Conservation (phyloP, 2,113 vertebrate genomes). For the Oenanthe oenanthe region DNA sequence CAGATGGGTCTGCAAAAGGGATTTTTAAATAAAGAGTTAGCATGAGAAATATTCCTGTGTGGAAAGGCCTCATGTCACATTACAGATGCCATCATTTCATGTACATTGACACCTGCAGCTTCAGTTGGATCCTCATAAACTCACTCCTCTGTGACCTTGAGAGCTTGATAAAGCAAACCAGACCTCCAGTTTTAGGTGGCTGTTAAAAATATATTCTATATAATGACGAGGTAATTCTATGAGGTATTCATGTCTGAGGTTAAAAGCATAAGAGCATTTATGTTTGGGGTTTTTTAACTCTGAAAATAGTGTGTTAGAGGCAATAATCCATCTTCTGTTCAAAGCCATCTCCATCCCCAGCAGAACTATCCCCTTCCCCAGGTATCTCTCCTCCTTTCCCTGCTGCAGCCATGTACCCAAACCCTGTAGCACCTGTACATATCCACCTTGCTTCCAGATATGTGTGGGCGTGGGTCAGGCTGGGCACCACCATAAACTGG, state of each 20-base stretch:
- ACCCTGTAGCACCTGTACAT: neutral
- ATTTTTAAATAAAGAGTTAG: neutral
- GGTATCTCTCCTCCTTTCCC: neutral
- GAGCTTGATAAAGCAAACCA: neutral
- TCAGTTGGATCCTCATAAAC: slow-evolving; percentile 33
- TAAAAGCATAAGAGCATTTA: neutral
- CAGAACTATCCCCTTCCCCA: neutral
- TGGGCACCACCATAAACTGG: neutral
- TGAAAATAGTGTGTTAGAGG: neutral
- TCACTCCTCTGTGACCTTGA: slow-evolving; percentile 16
- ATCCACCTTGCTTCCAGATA: neutral
- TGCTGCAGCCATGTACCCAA: neutral
- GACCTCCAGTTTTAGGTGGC: neutral
- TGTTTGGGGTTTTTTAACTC: neutral
- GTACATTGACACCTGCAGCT: neutral
- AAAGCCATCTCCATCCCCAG: neutral
- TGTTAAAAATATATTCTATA: neutral
- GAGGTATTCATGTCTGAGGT: neutral
- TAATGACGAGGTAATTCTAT: neutral
- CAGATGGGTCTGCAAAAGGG: neutral
- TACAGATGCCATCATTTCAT: slow-evolving; percentile 15
- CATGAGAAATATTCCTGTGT: slow-evolving; percentile 34
- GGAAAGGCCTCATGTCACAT: neutral
- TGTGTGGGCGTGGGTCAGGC: neutral
- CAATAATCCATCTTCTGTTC: neutral